Evolutionary conservation across 2,888 invertebrate genomes (phyloP).

Genomic region (Phymatocera aterrima): DNA sequence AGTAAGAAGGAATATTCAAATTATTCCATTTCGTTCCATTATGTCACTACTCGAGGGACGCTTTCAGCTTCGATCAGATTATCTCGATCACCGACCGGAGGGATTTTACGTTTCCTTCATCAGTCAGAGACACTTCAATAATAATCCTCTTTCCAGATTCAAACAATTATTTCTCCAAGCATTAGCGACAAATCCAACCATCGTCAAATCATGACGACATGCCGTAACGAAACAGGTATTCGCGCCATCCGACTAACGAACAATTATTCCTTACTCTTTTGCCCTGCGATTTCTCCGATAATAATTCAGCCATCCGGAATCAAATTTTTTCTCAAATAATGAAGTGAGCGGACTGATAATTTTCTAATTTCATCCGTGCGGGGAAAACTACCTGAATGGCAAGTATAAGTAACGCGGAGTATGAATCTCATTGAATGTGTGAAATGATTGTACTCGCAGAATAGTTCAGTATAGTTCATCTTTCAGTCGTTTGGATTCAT

Average conservation of each 20-base stretch:
- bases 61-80: slow-evolving; percentile 36
- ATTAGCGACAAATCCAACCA: background rate
- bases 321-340: background rate
- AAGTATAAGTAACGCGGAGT: background rate
- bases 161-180: slow-evolving; percentile 8
- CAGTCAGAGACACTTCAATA: background rate
- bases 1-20: slow-evolving; percentile 14
- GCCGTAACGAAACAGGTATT: background rate
- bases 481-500: background rate
- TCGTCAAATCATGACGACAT: background rate
- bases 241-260: background rate
- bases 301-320: background rate
- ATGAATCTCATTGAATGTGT: background rate
- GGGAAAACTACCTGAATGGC: too few relatives aligned
- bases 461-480: background rate
- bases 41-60: slow-evolving; percentile 11
- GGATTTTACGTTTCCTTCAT: background rate
- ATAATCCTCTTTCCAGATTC: slow-evolving; percentile 15
- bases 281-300: background rate
- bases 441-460: background rate
- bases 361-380: background rate
- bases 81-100: slow-evolving; percentile 35
- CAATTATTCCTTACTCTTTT: background rate
- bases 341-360: background rate
- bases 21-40: slow-evolving; percentile 39